Evolutionary conservation across 2,888 invertebrate species (phyloP), one percentile per base, ranked within the genome.

Genomic region (Rhamnusium bicolor): DNA sequence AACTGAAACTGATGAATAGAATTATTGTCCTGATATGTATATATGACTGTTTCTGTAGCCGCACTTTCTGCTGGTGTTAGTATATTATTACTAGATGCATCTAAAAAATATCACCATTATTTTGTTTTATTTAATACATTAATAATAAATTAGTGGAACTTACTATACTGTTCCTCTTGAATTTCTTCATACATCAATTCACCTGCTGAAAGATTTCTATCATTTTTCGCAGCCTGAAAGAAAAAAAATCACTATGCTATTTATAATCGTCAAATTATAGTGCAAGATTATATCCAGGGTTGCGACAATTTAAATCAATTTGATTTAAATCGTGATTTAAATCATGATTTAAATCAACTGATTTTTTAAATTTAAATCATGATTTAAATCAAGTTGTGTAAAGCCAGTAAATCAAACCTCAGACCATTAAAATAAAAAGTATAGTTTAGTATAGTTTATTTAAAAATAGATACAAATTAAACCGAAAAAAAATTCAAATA

Each of bases 161-260:
- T 87, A 90, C 90, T 89, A 80, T 88, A 90, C 53, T 87, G 82
- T 68, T 90, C 90, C 74, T 90, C 90, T 47, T 86, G 84, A 27
- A 89, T 84, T 75, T 91, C 91, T 80, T 91, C 91, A 82, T 89
- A 90, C 29, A 85, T 73, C 27, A 89, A 83, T 54, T 90, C 89
- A 65, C 86, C 87, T 51, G 86, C 83, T 47, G 87, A 85, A 47
- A 89, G 82, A 74, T 87, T 89, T 81, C 90, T 91, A 74, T 90
- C 91, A 67, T 89, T 90, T 86, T 91, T 91, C 47, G 90, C 90
- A 6, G 90, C 90, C 90, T 90, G 80, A 73, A 87, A n/a, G n/a
- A n/a, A 87, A 74, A 46, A 14, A 24, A 24, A 2, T 6, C 6
- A 4, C 6, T 24, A 24, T 24, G 6, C 24, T 24, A 24, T 24